Evolutionary conservation across 2,797 vertebrate genomes (phyloP), one percentile per base, ranked within the genome.

Genomic region (Gastrophryne carolinensis): DNA sequence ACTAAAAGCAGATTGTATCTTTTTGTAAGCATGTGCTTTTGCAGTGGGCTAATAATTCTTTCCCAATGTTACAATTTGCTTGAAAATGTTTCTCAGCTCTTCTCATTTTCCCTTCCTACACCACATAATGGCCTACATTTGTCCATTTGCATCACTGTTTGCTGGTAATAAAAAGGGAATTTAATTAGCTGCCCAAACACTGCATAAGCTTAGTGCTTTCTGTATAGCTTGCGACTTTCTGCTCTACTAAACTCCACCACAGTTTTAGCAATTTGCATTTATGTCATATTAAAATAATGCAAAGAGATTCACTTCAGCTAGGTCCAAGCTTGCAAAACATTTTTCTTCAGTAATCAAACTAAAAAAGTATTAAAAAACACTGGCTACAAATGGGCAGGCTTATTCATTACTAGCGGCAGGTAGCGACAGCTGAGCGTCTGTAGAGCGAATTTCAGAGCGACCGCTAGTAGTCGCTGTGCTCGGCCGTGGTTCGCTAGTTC

Each of bases 161-260:
- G n/a, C 69, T 1, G 6, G 15, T 10, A 34, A 57, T 67, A 64
- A 4, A 21, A 27, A 24, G 41, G 39, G 3, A 17, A 15, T 2
- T 49, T 79, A 79, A 26, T 49, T 50, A 56, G 54, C 60, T 66
- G 41, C 39, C 41, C 3, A 21, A 24, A 0, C 1, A n/a, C 23
- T 29, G 12, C 32, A 53, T 70, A 54, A 79, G 32, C 34, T 44
- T 60, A 74, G 49, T 47, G 32, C 32, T 61, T 73, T 32, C 56
- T 26, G 50, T 74, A 54, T 79, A 73, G 47, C 82, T 82, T 77
- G 61, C 74, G 78, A 79, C 73, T 76, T 85, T 86, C 80, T 81
- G 81, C 84, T 83, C 81, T 81, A 83, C 69, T 84, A 79, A 86
- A 80, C 81, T 76, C 79, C 41, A 30, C 79, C 62, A 39, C 68